A percentile compares a stretch with the other conserved stretches of the same genome.
These are phyloP conservation scores for Hormiphora californensis DNA, from an alignment of 37 sponge, comb jelly and placozoan species.

Conservation along the genomic window DNA sequence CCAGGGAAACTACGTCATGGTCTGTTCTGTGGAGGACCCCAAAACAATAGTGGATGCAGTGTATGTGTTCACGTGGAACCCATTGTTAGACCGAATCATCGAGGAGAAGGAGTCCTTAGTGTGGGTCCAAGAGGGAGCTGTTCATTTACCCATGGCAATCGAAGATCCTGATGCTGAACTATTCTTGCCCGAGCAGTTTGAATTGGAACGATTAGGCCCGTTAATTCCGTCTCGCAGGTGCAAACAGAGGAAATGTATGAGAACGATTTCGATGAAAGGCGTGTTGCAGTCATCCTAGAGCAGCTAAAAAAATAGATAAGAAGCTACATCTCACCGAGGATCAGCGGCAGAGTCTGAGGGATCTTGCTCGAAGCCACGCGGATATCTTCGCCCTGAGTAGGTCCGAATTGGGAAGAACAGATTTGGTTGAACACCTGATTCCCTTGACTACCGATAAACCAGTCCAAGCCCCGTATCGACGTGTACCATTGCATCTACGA, in stretches of 20 bases:
- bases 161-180: background rate
- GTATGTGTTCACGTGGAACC: too few relatives aligned
- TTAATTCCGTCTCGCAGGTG: background rate
- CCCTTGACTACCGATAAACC: conserved; percentile 44
- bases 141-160: background rate
- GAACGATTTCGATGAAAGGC: too few relatives aligned
- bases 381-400: conserved; percentile 4
- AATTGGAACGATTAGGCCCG: background rate
- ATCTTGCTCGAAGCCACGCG: background rate
- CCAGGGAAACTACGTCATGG: too few relatives aligned
- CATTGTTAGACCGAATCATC: background rate
- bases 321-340: background rate
- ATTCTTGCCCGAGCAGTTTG: background rate
- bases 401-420: conserved; percentile 56
- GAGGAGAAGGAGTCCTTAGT: background rate
- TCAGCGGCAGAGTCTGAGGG: background rate
- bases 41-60: too few relatives aligned
- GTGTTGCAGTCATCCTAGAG: too few relatives aligned
- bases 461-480: conserved; percentile 56
- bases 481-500: conserved; percentile 61
- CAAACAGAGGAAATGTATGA: background rate
- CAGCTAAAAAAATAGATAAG: background rate
- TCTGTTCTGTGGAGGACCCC: too few relatives aligned
- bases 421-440: conserved; percentile 56
- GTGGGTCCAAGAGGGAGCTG: background rate